Evolutionary conservation across 2,797 vertebrate genomes (phyloP).

Genomic region (Oryzias sinensis): DNA sequence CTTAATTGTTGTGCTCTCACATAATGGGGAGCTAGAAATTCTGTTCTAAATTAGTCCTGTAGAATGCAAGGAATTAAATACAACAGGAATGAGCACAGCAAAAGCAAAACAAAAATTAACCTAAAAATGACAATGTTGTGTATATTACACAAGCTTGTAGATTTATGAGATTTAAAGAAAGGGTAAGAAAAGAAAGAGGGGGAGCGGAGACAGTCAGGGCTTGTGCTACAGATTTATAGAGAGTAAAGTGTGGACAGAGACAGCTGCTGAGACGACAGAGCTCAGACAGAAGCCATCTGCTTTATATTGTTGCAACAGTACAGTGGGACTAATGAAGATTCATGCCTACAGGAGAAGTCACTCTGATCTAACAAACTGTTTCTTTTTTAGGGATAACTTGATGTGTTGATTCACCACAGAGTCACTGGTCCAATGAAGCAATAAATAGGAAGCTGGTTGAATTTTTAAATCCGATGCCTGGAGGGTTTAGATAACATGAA

Average conservation of each 20-base stretch:
- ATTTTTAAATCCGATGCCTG: too few relatives aligned
- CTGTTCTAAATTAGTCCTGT: conserved; percentile 2
- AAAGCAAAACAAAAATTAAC: conserved; percentile 3
- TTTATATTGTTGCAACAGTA: conserved; percentile 50
- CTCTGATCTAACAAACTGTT: conserved; percentile 10
- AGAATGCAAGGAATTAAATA: too few relatives aligned
- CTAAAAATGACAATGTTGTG: conserved; percentile 4
- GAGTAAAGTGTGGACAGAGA: conserved; percentile 22
- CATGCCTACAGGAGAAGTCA: conserved; percentile 21
- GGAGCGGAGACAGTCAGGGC: conserved; percentile 10
- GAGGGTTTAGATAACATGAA: too few relatives aligned
- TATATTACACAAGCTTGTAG: conserved; percentile 1
- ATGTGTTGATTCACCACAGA: conserved; percentile 5
- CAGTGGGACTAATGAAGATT: conserved; percentile 23
- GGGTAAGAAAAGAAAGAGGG: neutral
- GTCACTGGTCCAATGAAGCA: neutral
- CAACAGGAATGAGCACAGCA: too few relatives aligned
- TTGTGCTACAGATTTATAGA: conserved; percentile 27
- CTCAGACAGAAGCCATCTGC: conserved; percentile 64
- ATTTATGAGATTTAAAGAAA: neutral
- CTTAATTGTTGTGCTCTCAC: conserved; percentile 23
- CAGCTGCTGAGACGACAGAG: conserved; percentile 50
- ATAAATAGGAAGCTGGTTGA: too few relatives aligned
- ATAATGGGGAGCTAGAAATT: conserved; percentile 16
- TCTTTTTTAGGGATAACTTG: conserved; percentile 5